A percentile compares a stretch with the other conserved stretches of the same genome.
Evolutionary conservation across 2,113 vertebrate genomes (phyloP).

Genomic region (Oxyruncus cristatus): DNA sequence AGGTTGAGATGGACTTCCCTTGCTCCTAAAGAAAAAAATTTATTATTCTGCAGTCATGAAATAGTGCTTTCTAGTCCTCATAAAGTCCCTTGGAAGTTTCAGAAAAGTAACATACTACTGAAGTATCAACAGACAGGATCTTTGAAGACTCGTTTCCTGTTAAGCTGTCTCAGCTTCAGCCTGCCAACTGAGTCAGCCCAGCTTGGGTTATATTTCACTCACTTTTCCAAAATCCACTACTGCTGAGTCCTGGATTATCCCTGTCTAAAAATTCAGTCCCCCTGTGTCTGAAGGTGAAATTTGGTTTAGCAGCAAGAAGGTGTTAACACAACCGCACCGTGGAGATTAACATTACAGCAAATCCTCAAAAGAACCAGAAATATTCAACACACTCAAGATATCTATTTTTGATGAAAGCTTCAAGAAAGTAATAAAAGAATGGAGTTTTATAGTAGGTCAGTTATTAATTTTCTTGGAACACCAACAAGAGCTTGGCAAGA

Average conservation of each 20-base stretch:
- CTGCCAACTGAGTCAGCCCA: background rate
- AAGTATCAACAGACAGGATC: background rate
- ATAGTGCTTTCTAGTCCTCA: background rate
- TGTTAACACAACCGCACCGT: constrained; percentile 15
- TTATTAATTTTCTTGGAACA: constrained; percentile 43
- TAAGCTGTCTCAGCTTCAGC: constrained; percentile 43
- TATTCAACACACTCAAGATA: constrained; percentile 1
- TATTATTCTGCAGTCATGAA: background rate
- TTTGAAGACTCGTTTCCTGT: constrained; percentile 41
- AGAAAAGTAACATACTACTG: background rate
- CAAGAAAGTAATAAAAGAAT: constrained; percentile 10
- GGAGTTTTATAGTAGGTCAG: background rate
- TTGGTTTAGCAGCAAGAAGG: constrained; percentile 41
- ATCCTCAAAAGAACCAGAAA: constrained; percentile 55
- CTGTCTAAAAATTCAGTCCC: constrained; percentile 39
- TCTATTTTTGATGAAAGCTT: constrained; percentile 45
- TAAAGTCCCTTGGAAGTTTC: background rate
- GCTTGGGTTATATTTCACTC: constrained; percentile 53
- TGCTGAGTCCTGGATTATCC: constrained; percentile 48
- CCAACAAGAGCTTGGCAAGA: constrained; percentile 10
- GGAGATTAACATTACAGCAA: constrained; percentile 12
- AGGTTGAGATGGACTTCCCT: background rate
- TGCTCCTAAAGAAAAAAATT: background rate
- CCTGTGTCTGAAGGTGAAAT: constrained; percentile 52
- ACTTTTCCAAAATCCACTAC: constrained; percentile 53